Base-by-base conservation (phyloP, 2,797 vertebrate species). In the Alosa sapidissima region DNA sequence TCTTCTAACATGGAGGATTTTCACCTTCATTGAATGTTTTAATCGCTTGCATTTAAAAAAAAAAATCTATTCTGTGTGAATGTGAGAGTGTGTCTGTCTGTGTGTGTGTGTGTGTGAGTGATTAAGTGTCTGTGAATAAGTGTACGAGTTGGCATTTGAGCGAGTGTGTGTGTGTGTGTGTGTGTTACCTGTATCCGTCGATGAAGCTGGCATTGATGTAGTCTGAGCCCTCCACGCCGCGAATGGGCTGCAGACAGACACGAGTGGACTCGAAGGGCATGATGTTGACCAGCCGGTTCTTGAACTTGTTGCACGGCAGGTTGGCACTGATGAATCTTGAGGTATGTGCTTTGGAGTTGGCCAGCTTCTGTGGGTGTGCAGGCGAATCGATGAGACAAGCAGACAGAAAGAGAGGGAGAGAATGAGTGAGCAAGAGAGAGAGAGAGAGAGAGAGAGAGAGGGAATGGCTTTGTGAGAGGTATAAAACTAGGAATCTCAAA, bases 191-290 rank as follows among this genome's bases (percentile, higher is more conserved):
- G 91, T 99, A 99, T 85, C 98, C 98, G 21, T 99, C 97, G 65
- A 99, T 96, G 92, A 97, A 99, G 93, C 97, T 99, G 95, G 96
- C 97, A 0, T 99, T 99, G 94, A 99, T 98, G 93, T 99, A 99
- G 92, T 99, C 98, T 0, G 98, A 99, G 86, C 98, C 97, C 91
- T 99, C 98, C 2, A 99, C 96, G 0, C 97, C 98, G 55, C 97
- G 96, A 93, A 99, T 97, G 84, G 97, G 98, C 93, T 98, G 97
- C 92, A 99, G 95, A 90, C 96, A 97, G 87, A 99, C 97, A 0
- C 98, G 97, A 0, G 95, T 98, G 87, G 97, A 94, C 93, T 99
- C 98, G 0, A 98, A 98, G 0, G 98, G 97, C 97, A 98, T 96
- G 91, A 99, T 98, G 92, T 99, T 99, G 88, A 98, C 97, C 3